Percentiles rank a stretch among this genome's conserved stretches.
These are phyloP conservation scores for Lithobates pipiens DNA, from an alignment of 2,797 vertebrate genomes.

Conservation along the genomic window DNA sequence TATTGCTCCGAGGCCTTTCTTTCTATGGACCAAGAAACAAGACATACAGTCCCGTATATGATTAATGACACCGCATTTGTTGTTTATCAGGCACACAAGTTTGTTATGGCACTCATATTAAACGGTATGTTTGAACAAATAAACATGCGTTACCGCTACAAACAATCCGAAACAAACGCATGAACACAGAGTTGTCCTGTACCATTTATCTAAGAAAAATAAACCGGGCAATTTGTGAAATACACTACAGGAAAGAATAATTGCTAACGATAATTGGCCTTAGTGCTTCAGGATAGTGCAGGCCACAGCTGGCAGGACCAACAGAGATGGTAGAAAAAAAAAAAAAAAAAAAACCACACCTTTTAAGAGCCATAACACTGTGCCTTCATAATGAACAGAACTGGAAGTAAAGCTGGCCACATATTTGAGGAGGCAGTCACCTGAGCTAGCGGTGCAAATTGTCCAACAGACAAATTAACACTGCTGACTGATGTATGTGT, in stretches of 20 bases:
- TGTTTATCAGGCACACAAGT: background rate
- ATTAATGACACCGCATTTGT: background rate
- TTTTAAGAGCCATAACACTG: too few relatives aligned
- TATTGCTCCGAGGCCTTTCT: background rate
- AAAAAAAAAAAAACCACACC: too few relatives aligned
- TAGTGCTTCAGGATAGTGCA: too few relatives aligned
- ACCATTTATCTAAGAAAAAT: background rate
- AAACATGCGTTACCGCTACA: background rate
- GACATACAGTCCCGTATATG: background rate
- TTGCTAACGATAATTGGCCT: background rate
- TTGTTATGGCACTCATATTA: background rate
- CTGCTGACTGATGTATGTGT: too few relatives aligned
- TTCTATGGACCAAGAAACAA: background rate
- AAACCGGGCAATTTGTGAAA: background rate
- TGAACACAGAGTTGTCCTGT: background rate
- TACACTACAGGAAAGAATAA: background rate
- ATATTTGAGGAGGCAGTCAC: too few relatives aligned
- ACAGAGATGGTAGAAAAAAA: too few relatives aligned
- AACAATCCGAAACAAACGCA: background rate
- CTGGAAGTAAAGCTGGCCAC: too few relatives aligned
- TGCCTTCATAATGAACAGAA: too few relatives aligned
- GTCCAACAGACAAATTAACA: too few relatives aligned
- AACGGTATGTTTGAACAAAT: background rate
- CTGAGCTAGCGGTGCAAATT: too few relatives aligned
- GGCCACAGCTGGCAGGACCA: too few relatives aligned